Percentiles rank a stretch among this genome's conserved stretches.
Evolutionary conservation across 2,113 vertebrate species (phyloP).

Genomic region (Diphyllodes magnificus): DNA sequence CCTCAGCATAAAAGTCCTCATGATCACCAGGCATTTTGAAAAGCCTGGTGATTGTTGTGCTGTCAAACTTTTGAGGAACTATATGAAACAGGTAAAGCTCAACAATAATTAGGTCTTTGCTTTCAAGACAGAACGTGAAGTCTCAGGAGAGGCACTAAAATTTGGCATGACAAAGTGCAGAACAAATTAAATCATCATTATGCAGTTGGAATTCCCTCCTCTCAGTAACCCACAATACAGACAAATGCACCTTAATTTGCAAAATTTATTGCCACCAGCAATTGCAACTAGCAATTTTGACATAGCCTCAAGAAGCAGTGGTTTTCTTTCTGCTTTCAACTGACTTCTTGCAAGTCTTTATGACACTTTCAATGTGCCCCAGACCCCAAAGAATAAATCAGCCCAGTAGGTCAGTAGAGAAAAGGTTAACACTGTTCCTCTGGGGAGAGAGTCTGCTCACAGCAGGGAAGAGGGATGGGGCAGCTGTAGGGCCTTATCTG

Average conservation of each 20-base stretch:
- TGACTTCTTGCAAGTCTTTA: not conserved
- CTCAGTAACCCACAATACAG: not conserved
- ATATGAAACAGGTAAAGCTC: not conserved
- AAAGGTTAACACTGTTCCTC: not conserved
- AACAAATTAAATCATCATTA: constrained; percentile 9
- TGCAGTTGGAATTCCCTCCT: not conserved
- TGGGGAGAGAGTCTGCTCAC: not conserved
- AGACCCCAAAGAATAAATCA: not conserved
- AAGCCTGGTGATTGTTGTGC: not conserved
- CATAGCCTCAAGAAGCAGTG: not conserved
- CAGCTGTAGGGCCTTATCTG: not conserved
- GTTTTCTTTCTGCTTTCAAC: not conserved
- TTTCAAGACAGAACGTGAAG: not conserved
- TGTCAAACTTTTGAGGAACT: not conserved
- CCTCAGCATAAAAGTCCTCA: not conserved
- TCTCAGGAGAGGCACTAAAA: constrained; percentile 22
- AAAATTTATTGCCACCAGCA: constrained; percentile 9
- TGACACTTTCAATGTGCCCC: not conserved
- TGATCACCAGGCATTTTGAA: not conserved
- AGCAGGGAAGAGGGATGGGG: not conserved
- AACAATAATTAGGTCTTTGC: constrained; percentile 1
- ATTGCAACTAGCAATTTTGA: not conserved
- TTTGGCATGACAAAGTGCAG: not conserved
- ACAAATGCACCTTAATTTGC: not conserved
- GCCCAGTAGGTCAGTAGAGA: not conserved